A percentile compares a stretch with the other conserved stretches of the same genome.
Conservation (phyloP, 2,888 invertebrate genomes). For the Pycnomerus fuliginosus region DNA sequence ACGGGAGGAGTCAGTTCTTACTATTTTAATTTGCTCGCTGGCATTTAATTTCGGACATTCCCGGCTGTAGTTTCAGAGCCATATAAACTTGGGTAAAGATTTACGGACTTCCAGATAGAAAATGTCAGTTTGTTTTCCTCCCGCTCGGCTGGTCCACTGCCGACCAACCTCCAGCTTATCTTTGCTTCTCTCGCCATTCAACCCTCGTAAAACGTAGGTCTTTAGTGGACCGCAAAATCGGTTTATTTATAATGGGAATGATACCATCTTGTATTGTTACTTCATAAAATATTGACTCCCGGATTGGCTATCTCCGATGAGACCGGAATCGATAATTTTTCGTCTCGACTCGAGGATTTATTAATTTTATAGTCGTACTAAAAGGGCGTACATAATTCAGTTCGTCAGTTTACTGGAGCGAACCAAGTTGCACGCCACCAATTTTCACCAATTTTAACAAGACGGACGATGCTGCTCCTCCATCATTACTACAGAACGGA, state of each 20-base stretch:
- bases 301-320: too few relatives aligned
- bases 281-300: conserved; percentile 28
- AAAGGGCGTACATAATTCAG: too few relatives aligned
- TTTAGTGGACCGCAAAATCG: conserved; percentile 24
- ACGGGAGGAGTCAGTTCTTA: too few relatives aligned
- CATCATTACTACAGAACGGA: too few relatives aligned
- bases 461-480: too few relatives aligned
- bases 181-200: conserved; percentile 18
- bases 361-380: too few relatives aligned
- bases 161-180: conserved; percentile 19
- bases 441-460: too few relatives aligned
- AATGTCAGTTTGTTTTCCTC: conserved; percentile 43
- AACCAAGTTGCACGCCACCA: too few relatives aligned
- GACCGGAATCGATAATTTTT: too few relatives aligned
- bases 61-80: neutral
- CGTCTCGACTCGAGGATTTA: too few relatives aligned
- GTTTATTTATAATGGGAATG: conserved; percentile 22
- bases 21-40: too few relatives aligned
- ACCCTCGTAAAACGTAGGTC: conserved; percentile 24
- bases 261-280: conserved; percentile 18
- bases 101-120: conserved; percentile 45
- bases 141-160: conserved; percentile 16
- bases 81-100: conserved; percentile 34
- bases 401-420: too few relatives aligned
- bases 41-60: conserved; percentile 16